Evolutionary conservation across 2,888 invertebrate genomes (phyloP).

Genomic region (Drosophila borealis): DNA sequence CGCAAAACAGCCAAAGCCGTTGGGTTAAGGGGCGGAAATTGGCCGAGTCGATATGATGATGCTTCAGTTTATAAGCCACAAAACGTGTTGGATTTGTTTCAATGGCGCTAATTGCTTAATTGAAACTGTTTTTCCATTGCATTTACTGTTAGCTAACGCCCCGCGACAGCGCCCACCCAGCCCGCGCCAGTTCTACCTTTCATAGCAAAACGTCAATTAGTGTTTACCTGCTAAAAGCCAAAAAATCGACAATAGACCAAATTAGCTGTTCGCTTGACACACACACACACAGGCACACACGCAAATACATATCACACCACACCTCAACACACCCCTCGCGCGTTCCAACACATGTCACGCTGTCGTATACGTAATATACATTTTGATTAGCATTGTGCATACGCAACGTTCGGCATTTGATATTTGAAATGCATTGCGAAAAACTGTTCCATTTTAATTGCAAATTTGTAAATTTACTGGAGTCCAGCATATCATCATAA

Average conservation of each 20-base stretch:
- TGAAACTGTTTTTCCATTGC: slow-evolving; percentile 79
- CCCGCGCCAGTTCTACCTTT: slow-evolving; percentile 26
- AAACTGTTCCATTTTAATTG: slow-evolving; percentile 61
- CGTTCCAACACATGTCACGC: slow-evolving; percentile 49
- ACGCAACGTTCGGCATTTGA: slow-evolving; percentile 55
- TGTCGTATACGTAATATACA: slow-evolving; percentile 70
- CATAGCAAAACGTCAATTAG: slow-evolving; percentile 80
- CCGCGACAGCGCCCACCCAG: neutral
- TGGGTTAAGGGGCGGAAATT: slow-evolving; percentile 1
- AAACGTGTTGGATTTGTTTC: slow-evolving; percentile 81
- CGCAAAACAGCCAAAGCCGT: slow-evolving; percentile 25
- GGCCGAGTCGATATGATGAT: slow-evolving; percentile 70
- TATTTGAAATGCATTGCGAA: slow-evolving; percentile 47
- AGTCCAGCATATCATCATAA: slow-evolving; percentile 56
- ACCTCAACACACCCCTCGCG: slow-evolving; percentile 15
- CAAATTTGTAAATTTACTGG: slow-evolving; percentile 57
- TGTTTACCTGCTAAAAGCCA: slow-evolving; percentile 78
- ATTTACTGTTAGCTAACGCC: slow-evolving; percentile 52
- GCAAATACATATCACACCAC: slow-evolving; percentile 10
- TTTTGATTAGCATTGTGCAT: slow-evolving; percentile 72
- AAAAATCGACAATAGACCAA: slow-evolving; percentile 68
- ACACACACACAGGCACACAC: slow-evolving; percentile 21
- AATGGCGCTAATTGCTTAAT: slow-evolving; percentile 81
- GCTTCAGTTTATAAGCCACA: slow-evolving; percentile 77
- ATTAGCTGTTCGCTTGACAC: slow-evolving; percentile 57